Conservation (phyloP, 1,140 invertebrate species). For the Brachionus rubens region DNA sequence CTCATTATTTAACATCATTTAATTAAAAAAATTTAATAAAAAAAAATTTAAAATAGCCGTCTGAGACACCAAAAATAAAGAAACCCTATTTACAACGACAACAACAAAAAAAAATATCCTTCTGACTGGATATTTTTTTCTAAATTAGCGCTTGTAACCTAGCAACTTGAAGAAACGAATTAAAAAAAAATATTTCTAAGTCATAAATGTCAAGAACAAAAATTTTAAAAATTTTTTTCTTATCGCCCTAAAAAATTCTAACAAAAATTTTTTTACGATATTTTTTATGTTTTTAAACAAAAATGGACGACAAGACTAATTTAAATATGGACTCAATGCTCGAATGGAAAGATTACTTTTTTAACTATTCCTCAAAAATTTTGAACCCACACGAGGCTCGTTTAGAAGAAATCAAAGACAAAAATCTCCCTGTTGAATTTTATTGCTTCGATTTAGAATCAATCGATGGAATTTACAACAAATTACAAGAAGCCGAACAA, state of each 20-base stretch:
- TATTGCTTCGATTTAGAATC: not conserved
- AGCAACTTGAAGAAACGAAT: too few relatives aligned
- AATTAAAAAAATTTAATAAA: too few relatives aligned
- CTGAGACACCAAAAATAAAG: too few relatives aligned
- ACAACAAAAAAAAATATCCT: too few relatives aligned
- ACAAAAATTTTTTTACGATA: not conserved
- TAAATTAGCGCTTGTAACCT: too few relatives aligned
- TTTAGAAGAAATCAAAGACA: slow-evolving; percentile 15
- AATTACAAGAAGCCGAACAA: slow-evolving; percentile 46
- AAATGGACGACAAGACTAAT: not conserved
- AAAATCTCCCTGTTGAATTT: slow-evolving; percentile 24
- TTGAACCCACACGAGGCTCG: slow-evolving; percentile 19
- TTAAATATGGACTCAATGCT: not conserved
- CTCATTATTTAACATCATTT: too few relatives aligned
- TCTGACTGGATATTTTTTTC: too few relatives aligned
- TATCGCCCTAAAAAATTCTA: not conserved
- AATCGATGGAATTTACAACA: slow-evolving; percentile 7
- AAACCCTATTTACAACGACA: too few relatives aligned
- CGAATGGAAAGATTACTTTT: slow-evolving; percentile 38
- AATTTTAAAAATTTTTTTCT: too few relatives aligned
- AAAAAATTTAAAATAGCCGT: too few relatives aligned
- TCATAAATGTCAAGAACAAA: too few relatives aligned
- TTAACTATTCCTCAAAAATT: not conserved
- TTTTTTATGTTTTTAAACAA: not conserved
- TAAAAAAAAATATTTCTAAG: too few relatives aligned